phyloP scores from a whole-genome alignment of 2,797 vertebrate species.

The Hippocampus kuda region DNA sequence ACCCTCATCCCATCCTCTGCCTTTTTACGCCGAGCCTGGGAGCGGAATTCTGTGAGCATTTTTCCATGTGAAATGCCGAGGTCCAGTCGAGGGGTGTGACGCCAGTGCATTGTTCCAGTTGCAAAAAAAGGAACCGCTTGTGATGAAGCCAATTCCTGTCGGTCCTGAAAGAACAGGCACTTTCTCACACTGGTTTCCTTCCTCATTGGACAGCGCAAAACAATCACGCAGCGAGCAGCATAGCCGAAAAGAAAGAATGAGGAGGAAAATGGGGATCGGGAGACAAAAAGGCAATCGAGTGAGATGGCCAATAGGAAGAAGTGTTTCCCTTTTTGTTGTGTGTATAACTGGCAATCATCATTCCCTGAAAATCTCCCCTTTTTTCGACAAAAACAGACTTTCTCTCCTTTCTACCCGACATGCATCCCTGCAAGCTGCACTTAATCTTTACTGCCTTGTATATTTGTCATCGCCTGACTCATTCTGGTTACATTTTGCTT shows the following conservation, averaged over 20 bases:
- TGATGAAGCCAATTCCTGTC: conserved; percentile 76
- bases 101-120: conserved; percentile 73
- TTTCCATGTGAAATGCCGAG: conserved; percentile 76
- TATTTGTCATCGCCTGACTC: conserved; percentile 22
- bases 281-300: conserved; percentile 7
- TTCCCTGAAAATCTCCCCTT: conserved; percentile 32
- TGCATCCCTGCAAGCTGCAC: conserved; percentile 20
- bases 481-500: conserved; percentile 15
- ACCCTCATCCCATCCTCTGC: conserved; percentile 61
- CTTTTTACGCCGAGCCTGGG: conserved; percentile 67
- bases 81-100: conserved; percentile 74
- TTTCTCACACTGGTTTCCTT: conserved; percentile 78
- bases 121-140: conserved; percentile 77
- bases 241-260: conserved; percentile 53
- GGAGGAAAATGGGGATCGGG: conserved; percentile 24
- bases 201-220: conserved; percentile 72
- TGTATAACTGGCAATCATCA: conserved; percentile 31
- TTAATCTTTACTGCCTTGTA: conserved; percentile 49
- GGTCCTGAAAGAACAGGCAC: conserved; percentile 76
- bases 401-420: conserved; percentile 20
- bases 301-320: conserved; percentile 18
- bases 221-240: conserved; percentile 67
- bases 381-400: conserved; percentile 44
- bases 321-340: conserved; percentile 27
- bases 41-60: conserved; percentile 76